Evolutionary conservation across 2,797 vertebrate genomes (phyloP), one percentile per base, ranked within the genome.

Genomic region (Choloepus didactylus): DNA sequence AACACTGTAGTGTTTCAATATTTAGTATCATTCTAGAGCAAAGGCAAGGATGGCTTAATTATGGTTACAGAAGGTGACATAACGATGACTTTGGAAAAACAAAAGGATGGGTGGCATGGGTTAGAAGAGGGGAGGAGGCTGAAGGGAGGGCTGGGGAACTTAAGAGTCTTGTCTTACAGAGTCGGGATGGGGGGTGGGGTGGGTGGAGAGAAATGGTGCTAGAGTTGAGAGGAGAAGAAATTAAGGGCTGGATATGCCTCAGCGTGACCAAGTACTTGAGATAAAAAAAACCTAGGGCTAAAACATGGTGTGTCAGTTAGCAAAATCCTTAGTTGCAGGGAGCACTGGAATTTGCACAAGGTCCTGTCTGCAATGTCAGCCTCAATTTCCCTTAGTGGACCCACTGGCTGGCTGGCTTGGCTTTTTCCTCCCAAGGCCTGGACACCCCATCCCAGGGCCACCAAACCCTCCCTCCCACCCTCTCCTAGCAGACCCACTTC

Each of bases 401-500:
- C 54, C 27, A 11, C 3, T 72, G 64, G 56, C 49, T 29, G 23
- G 38, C 15, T 16, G 16, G n/a, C 41, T 9, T 62, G 51, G 93
- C 35, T 72, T 44, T 60, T 67, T 54, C 64, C 46, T 87, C 56
- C 44, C 76, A 67, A 87, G 41, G 56, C n/a, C 75, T 54, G 51
- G 69, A 21, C 29, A 12, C 69, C 44, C 7, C 12, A 0, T 56
- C 29, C 59, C 25, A 67, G 67, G 80, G 41, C 62, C 35, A 79
- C 59, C 49, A 38, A 16, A 15, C 72, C 31, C 62, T 15, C 11
- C 59, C 70, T 72, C 18, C 14, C 14, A 72, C 38, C 12, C 31
- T 92, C 46, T 9, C 25, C 15, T 23, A 91, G 83, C 46, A 21
- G 54, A 67, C 25, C 60, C 9, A 38, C 56, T 79, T 94, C 89